A percentile compares a stretch with the other conserved stretches of the same genome.
Evolutionary conservation across 2,113 vertebrate species (phyloP).

Genomic region (Cinclus mexicanus): DNA sequence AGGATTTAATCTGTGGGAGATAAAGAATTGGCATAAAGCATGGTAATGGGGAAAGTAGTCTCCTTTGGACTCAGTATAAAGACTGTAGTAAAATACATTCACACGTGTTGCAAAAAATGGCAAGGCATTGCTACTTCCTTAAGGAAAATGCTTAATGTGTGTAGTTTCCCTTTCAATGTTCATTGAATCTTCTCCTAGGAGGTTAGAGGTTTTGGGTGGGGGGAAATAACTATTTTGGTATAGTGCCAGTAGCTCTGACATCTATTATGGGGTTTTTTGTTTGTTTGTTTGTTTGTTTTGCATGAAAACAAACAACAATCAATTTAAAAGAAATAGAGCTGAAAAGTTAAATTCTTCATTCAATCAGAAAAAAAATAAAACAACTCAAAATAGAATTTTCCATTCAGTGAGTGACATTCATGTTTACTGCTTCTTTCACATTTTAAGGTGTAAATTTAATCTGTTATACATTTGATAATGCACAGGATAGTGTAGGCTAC

Average conservation of each 20-base stretch:
- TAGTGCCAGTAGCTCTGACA: not conserved
- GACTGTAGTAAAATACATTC: not conserved
- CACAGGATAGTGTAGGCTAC: not conserved
- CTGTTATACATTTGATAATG: not conserved
- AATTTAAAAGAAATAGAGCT: not conserved
- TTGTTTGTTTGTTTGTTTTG: not conserved
- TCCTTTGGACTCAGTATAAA: not conserved
- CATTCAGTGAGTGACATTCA: not conserved
- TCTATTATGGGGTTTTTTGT: not conserved
- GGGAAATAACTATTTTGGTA: not conserved
- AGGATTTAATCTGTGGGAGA: not conserved
- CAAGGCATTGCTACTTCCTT: not conserved
- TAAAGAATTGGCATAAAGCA: not conserved
- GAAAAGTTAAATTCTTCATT: not conserved
- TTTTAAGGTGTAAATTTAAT: not conserved
- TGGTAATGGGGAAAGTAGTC: not conserved
- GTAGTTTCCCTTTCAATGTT: not conserved
- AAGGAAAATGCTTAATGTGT: not conserved
- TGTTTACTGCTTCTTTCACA: not conserved
- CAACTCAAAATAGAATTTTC: not conserved
- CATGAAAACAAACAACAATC: not conserved
- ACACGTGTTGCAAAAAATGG: not conserved
- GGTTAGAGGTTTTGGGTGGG: rapidly evolving
- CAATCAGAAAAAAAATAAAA: not conserved
- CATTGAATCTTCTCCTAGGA: not conserved